phyloP scores from a whole-genome alignment of 1,140 invertebrate genomes.

The Pseudomyrmex dendroicus region DNA sequence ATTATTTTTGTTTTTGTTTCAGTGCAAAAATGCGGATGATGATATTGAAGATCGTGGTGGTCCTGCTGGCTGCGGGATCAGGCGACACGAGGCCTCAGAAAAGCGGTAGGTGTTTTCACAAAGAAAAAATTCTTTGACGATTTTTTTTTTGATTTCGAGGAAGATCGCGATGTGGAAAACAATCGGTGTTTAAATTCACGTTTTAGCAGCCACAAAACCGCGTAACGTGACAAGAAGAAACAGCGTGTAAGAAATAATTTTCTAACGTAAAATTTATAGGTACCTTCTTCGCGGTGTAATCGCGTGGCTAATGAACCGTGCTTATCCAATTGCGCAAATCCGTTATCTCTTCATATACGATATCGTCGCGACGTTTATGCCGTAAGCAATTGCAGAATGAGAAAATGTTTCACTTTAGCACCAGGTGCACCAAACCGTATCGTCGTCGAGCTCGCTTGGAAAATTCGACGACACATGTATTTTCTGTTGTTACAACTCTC shows the following conservation, averaged over 20 bases:
- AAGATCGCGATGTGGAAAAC: background rate
- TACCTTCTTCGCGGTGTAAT: background rate
- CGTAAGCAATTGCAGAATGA: no score
- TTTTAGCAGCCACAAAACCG: conserved; percentile 12
- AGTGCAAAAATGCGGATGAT: conserved; percentile 81
- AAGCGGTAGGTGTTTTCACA: conserved; percentile 74
- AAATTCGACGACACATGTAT: background rate
- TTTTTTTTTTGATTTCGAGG: background rate
- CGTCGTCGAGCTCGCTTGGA: background rate
- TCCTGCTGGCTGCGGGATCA: conserved; percentile 77
- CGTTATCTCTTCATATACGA: conserved; percentile 1
- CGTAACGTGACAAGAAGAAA: background rate
- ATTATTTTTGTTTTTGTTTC: conserved; percentile 74
- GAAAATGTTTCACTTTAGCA: no score
- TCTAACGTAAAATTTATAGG: conserved; percentile 1
- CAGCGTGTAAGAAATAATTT: background rate
- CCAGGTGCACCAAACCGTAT: background rate
- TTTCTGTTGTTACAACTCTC: background rate
- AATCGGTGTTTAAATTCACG: background rate
- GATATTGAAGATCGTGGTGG: conserved; percentile 71
- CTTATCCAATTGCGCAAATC: conserved; percentile 38
- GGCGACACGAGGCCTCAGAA: conserved; percentile 79
- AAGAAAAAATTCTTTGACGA: background rate
- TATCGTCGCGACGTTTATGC: background rate
- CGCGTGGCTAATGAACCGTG: conserved; percentile 3